phyloP scores from a whole-genome alignment of 1,140 invertebrate genomes.

The Cotesia glomerata region DNA sequence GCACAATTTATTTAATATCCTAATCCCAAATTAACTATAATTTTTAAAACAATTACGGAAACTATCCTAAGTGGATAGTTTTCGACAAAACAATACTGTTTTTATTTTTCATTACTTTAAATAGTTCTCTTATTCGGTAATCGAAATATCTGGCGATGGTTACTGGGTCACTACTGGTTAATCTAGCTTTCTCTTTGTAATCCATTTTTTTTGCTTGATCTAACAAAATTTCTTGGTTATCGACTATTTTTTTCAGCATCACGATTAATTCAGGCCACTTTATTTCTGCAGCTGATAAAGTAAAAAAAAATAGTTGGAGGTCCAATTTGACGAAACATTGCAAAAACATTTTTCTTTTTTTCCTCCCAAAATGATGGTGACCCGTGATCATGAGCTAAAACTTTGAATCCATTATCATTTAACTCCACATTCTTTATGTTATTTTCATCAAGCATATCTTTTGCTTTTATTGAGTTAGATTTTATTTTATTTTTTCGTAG shows the following conservation, averaged over 20 bases:
- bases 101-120: neutral
- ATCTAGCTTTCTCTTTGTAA: neutral
- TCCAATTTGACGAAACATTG: neutral
- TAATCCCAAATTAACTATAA: too few species aligned
- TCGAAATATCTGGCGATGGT: neutral
- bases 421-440: neutral
- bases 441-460: neutral
- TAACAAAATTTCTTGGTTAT: neutral
- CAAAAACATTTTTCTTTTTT: neutral
- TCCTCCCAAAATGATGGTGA: slow-evolving; percentile 1
- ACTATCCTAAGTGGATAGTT: too few species aligned
- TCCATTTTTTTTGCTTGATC: neutral
- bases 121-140: neutral
- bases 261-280: neutral
- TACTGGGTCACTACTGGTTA: neutral
- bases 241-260: neutral
- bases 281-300: neutral
- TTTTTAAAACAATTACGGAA: too few species aligned
- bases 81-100: too few species aligned
- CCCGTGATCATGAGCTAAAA: neutral
- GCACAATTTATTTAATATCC: too few species aligned
- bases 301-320: neutral
- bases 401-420: neutral
- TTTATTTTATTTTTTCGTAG: neutral
- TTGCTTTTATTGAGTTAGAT: neutral